These are phyloP conservation scores for Pentalonia nigronervosa DNA, from an alignment of 1,140 invertebrate species.

Conservation along the genomic window DNA sequence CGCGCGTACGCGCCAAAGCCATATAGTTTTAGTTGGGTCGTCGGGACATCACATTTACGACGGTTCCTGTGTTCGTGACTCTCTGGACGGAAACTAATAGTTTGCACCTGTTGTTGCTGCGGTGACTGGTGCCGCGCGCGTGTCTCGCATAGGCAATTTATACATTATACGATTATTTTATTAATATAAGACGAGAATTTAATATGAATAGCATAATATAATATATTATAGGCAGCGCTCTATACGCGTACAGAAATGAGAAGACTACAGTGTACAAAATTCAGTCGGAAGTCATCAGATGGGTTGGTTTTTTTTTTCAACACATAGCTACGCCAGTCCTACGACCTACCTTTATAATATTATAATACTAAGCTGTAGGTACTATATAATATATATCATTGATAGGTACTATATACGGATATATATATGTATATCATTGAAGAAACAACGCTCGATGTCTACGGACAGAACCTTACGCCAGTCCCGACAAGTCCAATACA, in stretches of 20 bases:
- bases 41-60: neutral
- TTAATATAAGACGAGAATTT: neutral
- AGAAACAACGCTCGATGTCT: no score
- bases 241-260: neutral
- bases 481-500: no score
- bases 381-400: no score
- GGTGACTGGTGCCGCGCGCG: neutral
- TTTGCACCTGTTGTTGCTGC: neutral
- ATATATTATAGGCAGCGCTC: neutral
- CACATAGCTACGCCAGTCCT: neutral
- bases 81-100: slow-evolving; percentile 4
- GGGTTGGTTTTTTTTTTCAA: neutral
- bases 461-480: no score
- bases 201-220: neutral
- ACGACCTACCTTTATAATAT: neutral
- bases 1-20: neutral
- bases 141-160: neutral
- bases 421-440: no score
- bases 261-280: neutral
- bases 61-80: neutral
- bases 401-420: no score
- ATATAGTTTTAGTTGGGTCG: neutral
- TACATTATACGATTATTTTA: neutral
- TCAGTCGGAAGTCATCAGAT: neutral
- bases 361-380: neutral